phyloP scores from a whole-genome alignment of 2,888 invertebrate species.

The Aleiodes alternator region DNA sequence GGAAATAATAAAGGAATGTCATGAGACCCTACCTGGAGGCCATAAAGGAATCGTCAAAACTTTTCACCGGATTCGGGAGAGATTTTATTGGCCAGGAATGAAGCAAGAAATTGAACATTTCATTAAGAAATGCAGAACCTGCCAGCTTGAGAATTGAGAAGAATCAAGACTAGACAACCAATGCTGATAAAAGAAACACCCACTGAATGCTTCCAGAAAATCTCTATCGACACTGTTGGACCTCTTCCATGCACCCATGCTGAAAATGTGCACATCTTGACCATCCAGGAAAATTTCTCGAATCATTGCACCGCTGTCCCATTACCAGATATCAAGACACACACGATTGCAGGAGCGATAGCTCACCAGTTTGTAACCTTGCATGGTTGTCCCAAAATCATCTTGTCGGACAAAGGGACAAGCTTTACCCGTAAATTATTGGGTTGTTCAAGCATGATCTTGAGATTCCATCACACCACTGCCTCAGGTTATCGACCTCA shows the following conservation, averaged over 20 bases:
- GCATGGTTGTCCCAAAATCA: slow-evolving; percentile 37
- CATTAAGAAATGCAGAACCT: neutral
- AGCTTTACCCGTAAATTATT: slow-evolving; percentile 31
- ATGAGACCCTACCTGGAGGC: neutral
- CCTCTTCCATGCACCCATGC: slow-evolving; percentile 33
- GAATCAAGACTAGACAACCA: slow-evolving; percentile 18
- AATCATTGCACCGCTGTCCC: no score
- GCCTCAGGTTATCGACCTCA: no score
- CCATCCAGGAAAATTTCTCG: no score
- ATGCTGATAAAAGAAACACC: neutral
- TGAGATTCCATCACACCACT: no score
- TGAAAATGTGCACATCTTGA: no score
- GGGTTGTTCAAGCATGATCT: no score
- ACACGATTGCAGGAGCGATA: slow-evolving; percentile 29
- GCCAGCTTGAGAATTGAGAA: slow-evolving; percentile 6
- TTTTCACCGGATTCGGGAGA: neutral
- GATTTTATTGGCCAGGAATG: no score
- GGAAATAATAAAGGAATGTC: neutral
- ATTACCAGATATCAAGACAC: no score
- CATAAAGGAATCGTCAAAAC: neutral
- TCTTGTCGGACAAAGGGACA: slow-evolving; percentile 24
- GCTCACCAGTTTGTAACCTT: slow-evolving; percentile 14
- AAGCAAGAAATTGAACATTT: no score
- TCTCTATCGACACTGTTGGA: slow-evolving; percentile 57
- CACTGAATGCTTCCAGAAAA: neutral